A percentile compares a stretch with the other conserved stretches of the same genome.
Conservation (phyloP, 2,797 vertebrate genomes). For the Esox masquinongy region DNA sequence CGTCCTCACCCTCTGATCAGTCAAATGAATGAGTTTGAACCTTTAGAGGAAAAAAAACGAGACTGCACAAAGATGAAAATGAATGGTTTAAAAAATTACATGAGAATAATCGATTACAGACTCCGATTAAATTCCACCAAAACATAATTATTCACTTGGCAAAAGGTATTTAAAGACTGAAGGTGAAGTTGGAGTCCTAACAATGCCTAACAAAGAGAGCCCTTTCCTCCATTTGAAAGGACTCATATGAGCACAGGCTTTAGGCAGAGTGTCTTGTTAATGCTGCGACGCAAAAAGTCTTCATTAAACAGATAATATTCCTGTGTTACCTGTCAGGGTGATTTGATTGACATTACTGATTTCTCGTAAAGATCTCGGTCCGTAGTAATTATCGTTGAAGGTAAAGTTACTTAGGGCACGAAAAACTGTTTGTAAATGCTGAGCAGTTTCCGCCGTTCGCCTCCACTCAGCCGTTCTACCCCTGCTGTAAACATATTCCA, state of each 20-base stretch:
- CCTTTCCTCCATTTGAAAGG: too few relatives aligned
- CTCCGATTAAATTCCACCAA: slow-evolving; percentile 9
- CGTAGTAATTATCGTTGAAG: not conserved
- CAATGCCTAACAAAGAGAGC: too few relatives aligned
- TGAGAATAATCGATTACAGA: not conserved
- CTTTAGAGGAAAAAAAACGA: slow-evolving; percentile 8
- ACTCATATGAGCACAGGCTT: not conserved
- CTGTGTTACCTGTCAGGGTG: not conserved
- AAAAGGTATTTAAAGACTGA: not conserved
- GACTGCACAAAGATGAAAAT: slow-evolving; percentile 16
- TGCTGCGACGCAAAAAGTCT: not conserved
- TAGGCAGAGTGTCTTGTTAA: not conserved
- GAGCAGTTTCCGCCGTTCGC: slow-evolving; percentile 19
- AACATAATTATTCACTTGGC: not conserved
- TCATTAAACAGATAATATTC: not conserved
- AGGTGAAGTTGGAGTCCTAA: not conserved
- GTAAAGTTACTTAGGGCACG: not conserved
- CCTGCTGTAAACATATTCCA: slow-evolving; percentile 10
- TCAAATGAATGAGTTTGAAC: slow-evolving; percentile 17
- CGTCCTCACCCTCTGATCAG: not conserved
- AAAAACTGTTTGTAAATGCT: slow-evolving; percentile 19
- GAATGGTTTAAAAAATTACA: slow-evolving; percentile 15
- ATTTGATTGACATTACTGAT: not conserved
- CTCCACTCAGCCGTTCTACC: slow-evolving; percentile 36
- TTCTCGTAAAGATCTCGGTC: not conserved